phyloP scores from a whole-genome alignment of 2,797 vertebrate species.

The Smutsia gigantea region DNA sequence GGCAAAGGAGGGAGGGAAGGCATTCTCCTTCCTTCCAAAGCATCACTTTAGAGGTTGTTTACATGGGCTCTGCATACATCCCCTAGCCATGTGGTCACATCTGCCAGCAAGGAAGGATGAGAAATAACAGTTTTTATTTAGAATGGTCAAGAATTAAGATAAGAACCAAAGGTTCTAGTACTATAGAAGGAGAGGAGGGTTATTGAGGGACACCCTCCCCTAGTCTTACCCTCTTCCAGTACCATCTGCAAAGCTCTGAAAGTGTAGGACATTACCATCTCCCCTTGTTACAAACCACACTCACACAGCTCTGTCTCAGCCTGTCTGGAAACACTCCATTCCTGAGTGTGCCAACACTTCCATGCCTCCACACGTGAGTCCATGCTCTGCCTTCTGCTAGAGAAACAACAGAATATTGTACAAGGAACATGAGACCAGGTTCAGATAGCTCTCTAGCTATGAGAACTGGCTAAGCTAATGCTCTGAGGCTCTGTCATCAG shows the following conservation, averaged over 20 bases:
- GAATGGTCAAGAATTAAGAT: background rate
- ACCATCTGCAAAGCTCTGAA: background rate
- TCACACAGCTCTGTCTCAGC: rapidly evolving
- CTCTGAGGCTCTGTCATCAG: background rate
- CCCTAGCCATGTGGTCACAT: background rate
- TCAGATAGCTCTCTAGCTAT: rapidly evolving
- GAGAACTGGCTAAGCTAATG: rapidly evolving
- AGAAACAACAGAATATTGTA: background rate
- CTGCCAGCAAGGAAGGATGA: background rate
- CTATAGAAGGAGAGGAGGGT: background rate
- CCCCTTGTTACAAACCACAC: rapidly evolving
- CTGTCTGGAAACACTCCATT: background rate
- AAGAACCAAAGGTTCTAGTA: background rate
- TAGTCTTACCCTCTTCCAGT: rapidly evolving
- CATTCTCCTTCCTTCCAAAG: background rate
- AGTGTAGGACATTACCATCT: background rate
- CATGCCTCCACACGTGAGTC: background rate
- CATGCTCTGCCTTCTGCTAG: background rate
- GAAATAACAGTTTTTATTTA: conserved; percentile 13
- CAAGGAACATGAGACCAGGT: background rate
- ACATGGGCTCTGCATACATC: background rate
- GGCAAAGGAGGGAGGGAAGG: background rate
- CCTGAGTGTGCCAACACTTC: background rate
- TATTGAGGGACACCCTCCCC: rapidly evolving
- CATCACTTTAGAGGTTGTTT: background rate